These are phyloP conservation scores for Drosophila pandora DNA, from an alignment of 1,140 invertebrate genomes.

Conservation along the genomic window DNA sequence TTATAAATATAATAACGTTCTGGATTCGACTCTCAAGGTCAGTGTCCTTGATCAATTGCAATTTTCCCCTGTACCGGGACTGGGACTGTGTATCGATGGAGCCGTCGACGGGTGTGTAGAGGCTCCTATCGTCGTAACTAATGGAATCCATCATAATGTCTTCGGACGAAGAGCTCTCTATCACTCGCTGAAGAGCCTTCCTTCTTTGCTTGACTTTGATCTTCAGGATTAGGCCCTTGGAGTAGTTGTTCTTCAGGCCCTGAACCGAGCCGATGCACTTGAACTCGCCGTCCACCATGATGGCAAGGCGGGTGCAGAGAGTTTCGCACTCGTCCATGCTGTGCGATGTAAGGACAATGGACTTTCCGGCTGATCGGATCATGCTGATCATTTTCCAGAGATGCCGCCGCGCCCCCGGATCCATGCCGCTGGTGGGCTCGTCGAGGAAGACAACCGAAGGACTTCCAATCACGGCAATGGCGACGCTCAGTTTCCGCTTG, in stretches of 20 bases:
- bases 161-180: background rate
- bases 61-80: background rate
- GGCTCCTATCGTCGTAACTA: background rate
- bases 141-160: background rate
- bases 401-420: constrained; percentile 91
- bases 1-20: constrained; percentile 16
- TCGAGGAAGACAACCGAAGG: constrained; percentile 94
- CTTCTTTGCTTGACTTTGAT: constrained; percentile 37
- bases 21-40: background rate
- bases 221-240: constrained; percentile 86
- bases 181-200: background rate
- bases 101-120: background rate
- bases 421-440: constrained; percentile 93
- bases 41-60: background rate
- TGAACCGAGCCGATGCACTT: constrained; percentile 89
- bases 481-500: constrained; percentile 96
- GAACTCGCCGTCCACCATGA: constrained; percentile 94
- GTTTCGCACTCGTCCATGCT: constrained; percentile 95
- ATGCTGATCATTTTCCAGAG: constrained; percentile 89
- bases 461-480: constrained; percentile 94
- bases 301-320: constrained; percentile 92
- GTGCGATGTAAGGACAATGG: constrained; percentile 91
- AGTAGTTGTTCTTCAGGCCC: constrained; percentile 88
- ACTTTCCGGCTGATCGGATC: constrained; percentile 87
- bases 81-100: background rate